These are phyloP conservation scores for Folsomia manolachei DNA, from an alignment of 2,888 invertebrate genomes.

Conservation along the genomic window DNA sequence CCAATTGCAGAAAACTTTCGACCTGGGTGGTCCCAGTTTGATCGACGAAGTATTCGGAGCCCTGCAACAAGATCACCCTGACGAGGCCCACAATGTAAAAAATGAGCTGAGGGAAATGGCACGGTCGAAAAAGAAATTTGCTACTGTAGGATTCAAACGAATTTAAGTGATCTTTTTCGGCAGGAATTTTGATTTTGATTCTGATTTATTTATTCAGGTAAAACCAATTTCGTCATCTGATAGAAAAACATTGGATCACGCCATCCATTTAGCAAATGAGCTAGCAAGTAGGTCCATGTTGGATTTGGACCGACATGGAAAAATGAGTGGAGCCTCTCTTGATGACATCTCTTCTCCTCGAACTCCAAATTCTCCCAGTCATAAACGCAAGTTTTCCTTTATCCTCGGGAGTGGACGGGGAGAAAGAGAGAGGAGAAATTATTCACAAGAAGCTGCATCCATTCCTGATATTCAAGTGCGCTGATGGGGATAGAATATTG, in stretches of 20 bases:
- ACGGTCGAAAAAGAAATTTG: conserved; percentile 59
- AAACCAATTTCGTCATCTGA: conserved; percentile 93
- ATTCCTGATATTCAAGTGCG: conserved; percentile 83
- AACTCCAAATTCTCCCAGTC: conserved; percentile 65
- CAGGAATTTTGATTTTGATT: neutral
- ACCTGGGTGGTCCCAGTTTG: conserved; percentile 78
- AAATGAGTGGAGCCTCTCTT: conserved; percentile 46
- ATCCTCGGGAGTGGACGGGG: conserved; percentile 60
- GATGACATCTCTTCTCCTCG: conserved; percentile 55
- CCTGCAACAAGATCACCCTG: conserved; percentile 52
- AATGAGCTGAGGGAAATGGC: conserved; percentile 69
- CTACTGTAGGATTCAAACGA: conserved; percentile 53
- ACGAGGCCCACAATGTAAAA: conserved; percentile 64
- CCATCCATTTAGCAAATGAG: conserved; percentile 90
- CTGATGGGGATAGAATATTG: conserved; percentile 24
- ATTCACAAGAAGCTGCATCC: conserved; percentile 81
- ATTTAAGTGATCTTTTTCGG: neutral
- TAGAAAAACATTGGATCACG: conserved; percentile 83
- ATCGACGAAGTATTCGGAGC: conserved; percentile 83
- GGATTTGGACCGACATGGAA: conserved; percentile 53
- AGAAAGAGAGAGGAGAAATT: conserved; percentile 74
- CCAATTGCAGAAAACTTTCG: conserved; percentile 57
- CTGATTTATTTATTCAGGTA: conserved; percentile 28
- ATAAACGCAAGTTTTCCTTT: conserved; percentile 72
- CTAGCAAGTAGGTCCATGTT: conserved; percentile 69